A percentile compares a stretch with the other conserved stretches of the same genome.
Evolutionary conservation across 2,797 vertebrate genomes (phyloP).

Genomic region (Hippocampus kuda): DNA sequence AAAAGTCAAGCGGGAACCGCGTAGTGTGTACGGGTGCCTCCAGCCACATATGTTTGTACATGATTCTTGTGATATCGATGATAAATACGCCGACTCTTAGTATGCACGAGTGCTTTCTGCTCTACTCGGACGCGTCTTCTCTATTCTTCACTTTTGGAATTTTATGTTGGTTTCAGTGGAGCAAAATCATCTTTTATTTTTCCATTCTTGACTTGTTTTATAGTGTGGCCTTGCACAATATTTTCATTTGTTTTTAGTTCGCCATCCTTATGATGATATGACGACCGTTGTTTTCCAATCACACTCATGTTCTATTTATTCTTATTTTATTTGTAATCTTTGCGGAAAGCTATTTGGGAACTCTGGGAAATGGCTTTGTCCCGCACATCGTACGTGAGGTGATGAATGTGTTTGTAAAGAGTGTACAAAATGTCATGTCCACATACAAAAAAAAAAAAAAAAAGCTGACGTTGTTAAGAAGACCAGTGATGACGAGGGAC

Average conservation of each 20-base stretch:
- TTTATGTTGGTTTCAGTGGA: not conserved
- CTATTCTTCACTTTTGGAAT: slow-evolving; percentile 34
- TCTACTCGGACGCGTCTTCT: slow-evolving; percentile 50
- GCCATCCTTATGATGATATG: slow-evolving; percentile 52
- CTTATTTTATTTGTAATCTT: slow-evolving; percentile 48
- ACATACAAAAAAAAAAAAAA: not conserved
- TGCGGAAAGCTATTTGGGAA: slow-evolving; percentile 42
- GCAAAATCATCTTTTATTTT: slow-evolving; percentile 11
- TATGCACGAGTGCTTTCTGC: not conserved
- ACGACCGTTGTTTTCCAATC: slow-evolving; percentile 41
- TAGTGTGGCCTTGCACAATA: slow-evolving; percentile 54
- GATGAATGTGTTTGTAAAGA: slow-evolving; percentile 67
- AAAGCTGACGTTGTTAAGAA: not conserved
- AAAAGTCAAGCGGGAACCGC: slow-evolving; percentile 15
- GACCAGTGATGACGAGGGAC: slow-evolving; percentile 30
- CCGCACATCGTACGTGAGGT: slow-evolving; percentile 55
- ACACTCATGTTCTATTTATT: slow-evolving; percentile 46
- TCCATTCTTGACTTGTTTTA: slow-evolving; percentile 15
- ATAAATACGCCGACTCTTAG: not conserved
- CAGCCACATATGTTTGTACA: slow-evolving; percentile 50
- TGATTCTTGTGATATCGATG: slow-evolving; percentile 28
- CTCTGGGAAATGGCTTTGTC: slow-evolving; percentile 55
- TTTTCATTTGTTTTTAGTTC: slow-evolving; percentile 53
- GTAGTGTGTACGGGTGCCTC: slow-evolving; percentile 26
- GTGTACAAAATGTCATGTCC: slow-evolving; percentile 61